Evolutionary conservation across 2,888 invertebrate genomes (phyloP).

Genomic region (Phorcus lineatus): DNA sequence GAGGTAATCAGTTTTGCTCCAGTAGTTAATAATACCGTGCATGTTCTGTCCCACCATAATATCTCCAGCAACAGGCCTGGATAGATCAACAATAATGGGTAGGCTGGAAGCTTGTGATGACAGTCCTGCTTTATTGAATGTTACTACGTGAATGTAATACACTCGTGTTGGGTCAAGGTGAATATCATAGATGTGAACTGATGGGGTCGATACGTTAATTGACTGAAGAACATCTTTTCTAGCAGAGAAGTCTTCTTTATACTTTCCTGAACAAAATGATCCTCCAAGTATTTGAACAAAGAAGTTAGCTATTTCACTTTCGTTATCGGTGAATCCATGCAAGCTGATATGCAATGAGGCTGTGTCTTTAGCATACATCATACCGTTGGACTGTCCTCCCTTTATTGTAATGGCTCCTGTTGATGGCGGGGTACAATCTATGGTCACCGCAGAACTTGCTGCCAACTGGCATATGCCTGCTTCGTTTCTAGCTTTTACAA

Average conservation of each 20-base stretch:
- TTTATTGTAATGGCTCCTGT: slow-evolving; percentile 34
- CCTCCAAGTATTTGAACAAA: background rate
- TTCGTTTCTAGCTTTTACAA: slow-evolving; percentile 47
- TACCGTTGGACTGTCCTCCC: background rate
- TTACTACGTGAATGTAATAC: slow-evolving; percentile 40
- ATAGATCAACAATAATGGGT: slow-evolving; percentile 42
- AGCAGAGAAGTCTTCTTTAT: no score
- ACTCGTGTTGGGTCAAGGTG: slow-evolving; percentile 27
- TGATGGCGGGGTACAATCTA: slow-evolving; percentile 49
- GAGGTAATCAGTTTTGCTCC: background rate
- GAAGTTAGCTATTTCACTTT: background rate
- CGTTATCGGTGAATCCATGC: background rate
- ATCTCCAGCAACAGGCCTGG: slow-evolving; percentile 40
- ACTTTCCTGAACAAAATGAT: background rate
- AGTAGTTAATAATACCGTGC: background rate
- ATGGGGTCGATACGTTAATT: slow-evolving; percentile 24
- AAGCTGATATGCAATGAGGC: background rate
- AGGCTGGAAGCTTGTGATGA: slow-evolving; percentile 17
- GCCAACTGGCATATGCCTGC: slow-evolving; percentile 45
- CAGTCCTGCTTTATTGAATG: slow-evolving; percentile 44
- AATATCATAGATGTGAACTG: slow-evolving; percentile 47
- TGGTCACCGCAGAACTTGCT: slow-evolving; percentile 34
- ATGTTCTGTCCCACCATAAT: slow-evolving; percentile 40
- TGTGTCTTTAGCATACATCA: background rate
- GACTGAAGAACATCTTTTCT: background rate